Evolutionary conservation across 2,888 invertebrate genomes (phyloP), one percentile per base, ranked within the genome.

Genomic region (Heliothis peltigera): DNA sequence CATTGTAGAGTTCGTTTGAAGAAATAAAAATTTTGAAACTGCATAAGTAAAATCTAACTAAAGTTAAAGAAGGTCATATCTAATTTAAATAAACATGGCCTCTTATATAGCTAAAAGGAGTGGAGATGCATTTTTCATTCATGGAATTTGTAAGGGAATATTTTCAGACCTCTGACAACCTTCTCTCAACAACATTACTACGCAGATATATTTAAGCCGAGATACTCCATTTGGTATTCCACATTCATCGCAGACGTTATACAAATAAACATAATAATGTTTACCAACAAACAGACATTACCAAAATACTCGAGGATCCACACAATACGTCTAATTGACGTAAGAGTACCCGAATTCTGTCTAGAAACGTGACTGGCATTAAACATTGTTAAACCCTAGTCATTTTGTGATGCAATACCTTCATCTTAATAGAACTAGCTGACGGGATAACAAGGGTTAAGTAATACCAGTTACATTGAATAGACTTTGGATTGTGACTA

Each of bases 281-380:
- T 55, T 51, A 51, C 32, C 8, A 4, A 7, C n/a, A 7, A 32
- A 42, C 49, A 32, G 49, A 44, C 42, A 12, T 54, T 62, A 42
- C 17, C 7, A 22, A 15, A 39, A 39, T 12, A 47, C 52, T 17
- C 35, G n/a, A 25, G 17, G 25, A 49, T 48, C 15, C 57, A 12
- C 32, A 46, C 22, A 62, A 57, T 49, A 25, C 42, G 25, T 10
- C n/a, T 62, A 62, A 69, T 49, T 54, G n/a, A 54, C 39, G 39
- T 8, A n/a, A 39, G 54, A 39, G 62, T 49, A 54, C 62, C 21
- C 43, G 47, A 12, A 21, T 15, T 8, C 12, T 15, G 46, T 22
- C 43, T 1, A 17, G 7, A 7, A 12, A 39, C 70, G 64, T 70
- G 56, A 48, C 51, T 53, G 0, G 52, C 0, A 12, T 52, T 22